These are phyloP conservation scores for Aix galericulata DNA, from an alignment of 2,113 vertebrate species.

Conservation along the genomic window DNA sequence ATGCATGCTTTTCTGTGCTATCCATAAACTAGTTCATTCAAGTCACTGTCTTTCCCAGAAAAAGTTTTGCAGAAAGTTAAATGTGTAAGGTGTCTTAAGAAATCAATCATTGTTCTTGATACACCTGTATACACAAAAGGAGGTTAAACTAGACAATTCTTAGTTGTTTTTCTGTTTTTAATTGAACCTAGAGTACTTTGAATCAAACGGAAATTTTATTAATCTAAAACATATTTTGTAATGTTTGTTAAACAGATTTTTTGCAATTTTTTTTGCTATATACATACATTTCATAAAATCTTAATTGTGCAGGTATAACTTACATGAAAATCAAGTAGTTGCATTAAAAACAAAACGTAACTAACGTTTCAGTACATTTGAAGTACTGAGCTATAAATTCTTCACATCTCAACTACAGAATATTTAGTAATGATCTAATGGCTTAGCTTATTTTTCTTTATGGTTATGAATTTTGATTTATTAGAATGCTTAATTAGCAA, in stretches of 20 bases:
- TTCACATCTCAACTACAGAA: not conserved
- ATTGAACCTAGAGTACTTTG: not conserved
- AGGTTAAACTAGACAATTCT: not conserved
- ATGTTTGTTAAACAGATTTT: not conserved
- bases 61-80: not conserved
- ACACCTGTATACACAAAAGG: not conserved
- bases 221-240: not conserved
- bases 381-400: not conserved
- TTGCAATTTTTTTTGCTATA: not conserved
- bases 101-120: not conserved
- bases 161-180: not conserved
- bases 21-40: not conserved
- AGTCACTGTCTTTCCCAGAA: not conserved
- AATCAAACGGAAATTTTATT: not conserved
- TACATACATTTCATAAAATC: not conserved
- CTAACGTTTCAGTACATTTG: not conserved
- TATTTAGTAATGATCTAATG: not conserved
- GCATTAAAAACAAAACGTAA: not conserved
- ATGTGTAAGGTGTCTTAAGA: not conserved
- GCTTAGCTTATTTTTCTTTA: not conserved
- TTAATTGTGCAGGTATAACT: not conserved
- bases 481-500: not conserved
- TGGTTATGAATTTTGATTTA: not conserved
- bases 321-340: not conserved
- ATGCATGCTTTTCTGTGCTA: constrained; percentile 70